phyloP scores from a whole-genome alignment of 2,888 invertebrate species.

The Bugulina stolonifera region DNA sequence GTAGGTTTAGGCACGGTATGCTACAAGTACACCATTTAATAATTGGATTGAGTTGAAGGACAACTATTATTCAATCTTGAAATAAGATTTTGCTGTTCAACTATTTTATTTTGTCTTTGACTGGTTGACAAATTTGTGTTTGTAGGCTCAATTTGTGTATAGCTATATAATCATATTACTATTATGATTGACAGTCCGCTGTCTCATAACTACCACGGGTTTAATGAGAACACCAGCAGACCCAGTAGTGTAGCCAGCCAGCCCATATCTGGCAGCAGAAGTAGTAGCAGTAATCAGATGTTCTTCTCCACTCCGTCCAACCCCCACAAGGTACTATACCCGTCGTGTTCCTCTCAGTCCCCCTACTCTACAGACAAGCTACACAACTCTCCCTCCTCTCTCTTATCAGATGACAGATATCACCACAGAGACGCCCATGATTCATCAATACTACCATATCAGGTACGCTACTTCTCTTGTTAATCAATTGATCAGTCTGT shows the following conservation, averaged over 20 bases:
- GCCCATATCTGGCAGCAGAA: background rate
- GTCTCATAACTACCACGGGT: constrained; percentile 1
- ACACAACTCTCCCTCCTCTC: background rate
- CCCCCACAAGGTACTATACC: background rate
- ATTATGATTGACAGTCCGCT: background rate
- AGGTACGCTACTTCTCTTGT: constrained; percentile 13
- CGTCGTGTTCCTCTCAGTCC: constrained; percentile 15
- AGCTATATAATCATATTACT: background rate
- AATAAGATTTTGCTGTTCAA: too few relatives aligned
- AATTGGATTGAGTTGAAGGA: too few relatives aligned
- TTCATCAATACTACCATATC: background rate
- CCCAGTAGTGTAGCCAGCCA: constrained; percentile 20
- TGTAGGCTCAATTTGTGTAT: background rate
- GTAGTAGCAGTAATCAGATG: constrained; percentile 22
- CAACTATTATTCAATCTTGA: too few relatives aligned
- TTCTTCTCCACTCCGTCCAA: constrained; percentile 23
- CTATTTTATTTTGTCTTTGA: too few relatives aligned
- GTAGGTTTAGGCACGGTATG: too few relatives aligned
- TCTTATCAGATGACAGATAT: background rate
- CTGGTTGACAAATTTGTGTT: background rate
- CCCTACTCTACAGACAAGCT: constrained; percentile 1
- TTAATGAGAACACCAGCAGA: background rate
- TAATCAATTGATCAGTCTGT: too few relatives aligned
- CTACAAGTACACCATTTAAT: too few relatives aligned
- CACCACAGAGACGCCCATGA: background rate